Evolutionary conservation across 2,888 invertebrate species (phyloP).

Genomic region (Panzeria rudis): DNA sequence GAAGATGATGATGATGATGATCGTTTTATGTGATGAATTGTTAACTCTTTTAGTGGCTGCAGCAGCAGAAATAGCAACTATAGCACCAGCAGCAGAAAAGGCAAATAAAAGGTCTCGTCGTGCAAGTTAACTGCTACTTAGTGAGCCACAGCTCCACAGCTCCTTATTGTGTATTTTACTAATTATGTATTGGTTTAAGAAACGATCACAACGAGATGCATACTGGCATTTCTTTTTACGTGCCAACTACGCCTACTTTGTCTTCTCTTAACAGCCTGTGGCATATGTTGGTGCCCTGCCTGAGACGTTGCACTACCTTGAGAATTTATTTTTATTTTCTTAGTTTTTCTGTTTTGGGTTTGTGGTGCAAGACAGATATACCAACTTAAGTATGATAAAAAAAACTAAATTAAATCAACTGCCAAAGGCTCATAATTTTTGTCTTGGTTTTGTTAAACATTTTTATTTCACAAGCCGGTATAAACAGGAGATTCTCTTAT

Average conservation of each 20-base stretch:
- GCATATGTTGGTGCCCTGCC: constrained; percentile 63
- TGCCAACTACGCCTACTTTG: constrained; percentile 76
- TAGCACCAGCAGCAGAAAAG: constrained; percentile 4
- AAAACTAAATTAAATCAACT: constrained; percentile 30
- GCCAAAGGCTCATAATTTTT: constrained; percentile 68
- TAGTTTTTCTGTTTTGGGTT: constrained; percentile 12
- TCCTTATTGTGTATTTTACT: constrained; percentile 53
- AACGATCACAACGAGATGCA: constrained; percentile 46
- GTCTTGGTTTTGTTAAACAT: constrained; percentile 39
- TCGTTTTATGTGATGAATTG: constrained; percentile 63
- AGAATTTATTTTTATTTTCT: constrained; percentile 17
- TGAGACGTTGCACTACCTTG: constrained; percentile 24
- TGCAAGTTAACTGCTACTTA: constrained; percentile 62
- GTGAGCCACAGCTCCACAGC: constrained; percentile 19
- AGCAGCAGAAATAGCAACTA: not conserved
- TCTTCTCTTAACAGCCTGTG: constrained; percentile 59
- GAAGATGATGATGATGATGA: constrained; percentile 73
- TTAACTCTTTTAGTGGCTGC: constrained; percentile 50
- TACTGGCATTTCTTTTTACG: constrained; percentile 71
- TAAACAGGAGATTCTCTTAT: constrained; percentile 32
- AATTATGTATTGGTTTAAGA: constrained; percentile 64
- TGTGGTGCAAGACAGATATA: constrained; percentile 6
- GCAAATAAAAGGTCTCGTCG: constrained; percentile 61
- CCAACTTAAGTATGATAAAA: not conserved
- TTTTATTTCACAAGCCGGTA: constrained; percentile 34